Conservation (phyloP, 2,888 invertebrate species). For the Anodontia alba region DNA sequence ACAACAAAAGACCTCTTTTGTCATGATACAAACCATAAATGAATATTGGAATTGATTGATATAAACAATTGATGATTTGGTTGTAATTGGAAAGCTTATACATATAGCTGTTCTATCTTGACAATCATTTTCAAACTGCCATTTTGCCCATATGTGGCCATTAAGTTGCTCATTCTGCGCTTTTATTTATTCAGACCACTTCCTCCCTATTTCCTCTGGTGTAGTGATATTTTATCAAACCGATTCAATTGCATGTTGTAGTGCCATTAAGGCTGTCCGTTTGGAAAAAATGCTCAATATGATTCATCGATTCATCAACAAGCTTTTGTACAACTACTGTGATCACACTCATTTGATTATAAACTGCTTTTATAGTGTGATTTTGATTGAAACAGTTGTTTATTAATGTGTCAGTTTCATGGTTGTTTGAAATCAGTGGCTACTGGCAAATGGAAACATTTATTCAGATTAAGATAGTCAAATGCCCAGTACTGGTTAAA, state of each 20-base stretch:
- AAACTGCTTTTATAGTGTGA: constrained; percentile 16
- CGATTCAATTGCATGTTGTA: constrained; percentile 7
- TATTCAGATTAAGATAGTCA: no score
- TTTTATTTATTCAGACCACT: constrained; percentile 7
- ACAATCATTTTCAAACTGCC: background rate
- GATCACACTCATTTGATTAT: constrained; percentile 13
- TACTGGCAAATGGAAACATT: no score
- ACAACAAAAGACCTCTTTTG: no score
- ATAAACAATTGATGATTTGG: no score
- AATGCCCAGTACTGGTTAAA: no score
- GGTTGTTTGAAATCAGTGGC: background rate
- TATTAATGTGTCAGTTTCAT: constrained; percentile 11
- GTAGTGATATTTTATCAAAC: constrained; percentile 8
- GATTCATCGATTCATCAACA: constrained; percentile 15
- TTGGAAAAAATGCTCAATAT: background rate
- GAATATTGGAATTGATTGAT: no score
- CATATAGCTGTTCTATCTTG: background rate
- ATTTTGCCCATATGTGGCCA: background rate
- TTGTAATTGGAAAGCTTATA: no score
- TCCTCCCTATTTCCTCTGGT: background rate
- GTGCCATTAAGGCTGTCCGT: background rate
- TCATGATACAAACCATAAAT: no score
- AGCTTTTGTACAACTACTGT: constrained; percentile 7
- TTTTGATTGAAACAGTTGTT: constrained; percentile 10
- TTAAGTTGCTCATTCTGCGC: background rate